These are phyloP conservation scores for Pseudanteris insignis DNA, from an alignment of 2,888 invertebrate species.

Conservation along the genomic window DNA sequence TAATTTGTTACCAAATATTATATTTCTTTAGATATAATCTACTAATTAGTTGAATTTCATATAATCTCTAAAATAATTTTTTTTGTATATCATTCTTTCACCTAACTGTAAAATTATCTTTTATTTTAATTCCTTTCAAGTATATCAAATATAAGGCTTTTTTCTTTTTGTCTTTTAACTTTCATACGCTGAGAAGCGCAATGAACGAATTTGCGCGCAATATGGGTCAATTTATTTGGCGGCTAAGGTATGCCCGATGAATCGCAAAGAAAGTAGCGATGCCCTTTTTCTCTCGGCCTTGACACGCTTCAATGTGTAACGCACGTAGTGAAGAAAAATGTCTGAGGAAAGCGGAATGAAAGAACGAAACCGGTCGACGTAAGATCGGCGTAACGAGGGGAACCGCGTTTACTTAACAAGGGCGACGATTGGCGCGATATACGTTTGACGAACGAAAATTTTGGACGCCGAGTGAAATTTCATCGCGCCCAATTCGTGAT, in stretches of 20 bases:
- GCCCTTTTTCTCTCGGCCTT: slow-evolving; percentile 44
- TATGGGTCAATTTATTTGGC: slow-evolving; percentile 25
- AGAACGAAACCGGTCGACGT: slow-evolving; percentile 26
- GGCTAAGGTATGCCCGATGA: slow-evolving; percentile 21
- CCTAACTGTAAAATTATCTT: too few relatives aligned
- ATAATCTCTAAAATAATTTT: too few relatives aligned
- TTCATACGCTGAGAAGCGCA: too few relatives aligned
- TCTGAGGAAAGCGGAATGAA: slow-evolving; percentile 38
- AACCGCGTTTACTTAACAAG: slow-evolving; percentile 16
- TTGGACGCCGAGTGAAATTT: slow-evolving; percentile 16
- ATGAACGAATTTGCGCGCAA: slow-evolving; percentile 15
- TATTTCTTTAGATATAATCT: too few relatives aligned
- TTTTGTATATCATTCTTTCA: too few relatives aligned
- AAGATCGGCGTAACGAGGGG: slow-evolving; percentile 32
- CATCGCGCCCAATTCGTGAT: slow-evolving; percentile 12
- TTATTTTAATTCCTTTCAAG: too few relatives aligned
- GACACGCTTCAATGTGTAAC: slow-evolving; percentile 41
- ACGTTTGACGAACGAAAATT: slow-evolving; percentile 11
- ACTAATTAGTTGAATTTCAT: too few relatives aligned
- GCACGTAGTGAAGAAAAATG: slow-evolving; percentile 33
- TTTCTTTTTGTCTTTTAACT: too few relatives aligned
- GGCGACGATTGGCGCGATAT: slow-evolving; percentile 18
- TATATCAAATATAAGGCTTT: too few relatives aligned
- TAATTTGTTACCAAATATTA: too few relatives aligned
- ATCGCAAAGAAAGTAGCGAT: slow-evolving; percentile 39